These are phyloP conservation scores for Agrotis ipsilon DNA, from an alignment of 2,888 invertebrate genomes.

Conservation along the genomic window DNA sequence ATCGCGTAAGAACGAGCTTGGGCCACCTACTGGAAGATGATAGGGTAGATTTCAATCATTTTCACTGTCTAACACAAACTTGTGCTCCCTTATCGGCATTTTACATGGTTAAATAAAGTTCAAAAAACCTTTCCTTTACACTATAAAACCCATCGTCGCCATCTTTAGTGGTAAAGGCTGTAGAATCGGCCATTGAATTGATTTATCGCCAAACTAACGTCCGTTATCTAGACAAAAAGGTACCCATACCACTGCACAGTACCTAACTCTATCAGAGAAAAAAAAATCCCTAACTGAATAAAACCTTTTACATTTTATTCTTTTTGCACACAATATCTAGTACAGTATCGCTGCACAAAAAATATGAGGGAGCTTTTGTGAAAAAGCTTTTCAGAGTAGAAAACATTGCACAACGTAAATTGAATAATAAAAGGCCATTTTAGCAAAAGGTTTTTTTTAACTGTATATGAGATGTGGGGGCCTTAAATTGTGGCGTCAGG, in stretches of 20 bases:
- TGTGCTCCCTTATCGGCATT: too few relatives aligned
- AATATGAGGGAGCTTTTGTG: slow-evolving; percentile 48
- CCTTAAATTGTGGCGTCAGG: slow-evolving; percentile 29
- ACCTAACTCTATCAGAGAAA: slow-evolving; percentile 15
- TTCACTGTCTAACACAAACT: too few relatives aligned
- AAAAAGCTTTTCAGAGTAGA: slow-evolving; percentile 46
- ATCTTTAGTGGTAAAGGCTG: background rate
- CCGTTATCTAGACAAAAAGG: background rate
- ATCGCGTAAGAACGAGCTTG: background rate
- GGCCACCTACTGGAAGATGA: background rate
- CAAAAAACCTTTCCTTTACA: background rate
- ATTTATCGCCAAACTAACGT: background rate
- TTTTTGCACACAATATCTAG: slow-evolving; percentile 29
- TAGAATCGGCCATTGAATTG: background rate
- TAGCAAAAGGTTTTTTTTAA: slow-evolving; percentile 14
- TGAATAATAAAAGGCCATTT: slow-evolving; percentile 30
- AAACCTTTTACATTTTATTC: slow-evolving; percentile 40
- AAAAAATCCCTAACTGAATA: slow-evolving; percentile 32
- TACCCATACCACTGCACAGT: slow-evolving; percentile 7
- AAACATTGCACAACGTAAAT: slow-evolving; percentile 36
- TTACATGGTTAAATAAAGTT: too few relatives aligned
- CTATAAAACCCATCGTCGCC: background rate
- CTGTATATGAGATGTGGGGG: background rate
- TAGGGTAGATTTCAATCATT: background rate
- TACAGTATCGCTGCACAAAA: slow-evolving; percentile 30